Percentiles rank a stretch among this genome's conserved stretches.
Conservation (phyloP, 1,140 invertebrate species). For the Trigoniulus corallinus region DNA sequence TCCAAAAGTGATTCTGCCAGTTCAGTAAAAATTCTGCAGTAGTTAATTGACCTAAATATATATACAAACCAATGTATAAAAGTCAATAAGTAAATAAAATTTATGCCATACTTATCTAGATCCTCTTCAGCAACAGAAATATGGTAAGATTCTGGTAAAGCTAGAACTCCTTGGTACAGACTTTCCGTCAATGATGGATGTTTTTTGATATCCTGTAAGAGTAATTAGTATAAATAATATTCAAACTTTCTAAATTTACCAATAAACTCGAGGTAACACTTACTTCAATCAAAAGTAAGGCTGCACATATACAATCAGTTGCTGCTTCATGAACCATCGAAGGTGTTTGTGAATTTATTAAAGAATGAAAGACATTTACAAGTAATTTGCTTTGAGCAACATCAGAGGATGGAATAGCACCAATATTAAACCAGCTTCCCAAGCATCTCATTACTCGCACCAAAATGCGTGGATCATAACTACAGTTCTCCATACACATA, state of each 20-base stretch:
- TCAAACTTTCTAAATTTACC: conserved; percentile 35
- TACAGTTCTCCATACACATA: conserved; percentile 19
- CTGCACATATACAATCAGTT: conserved; percentile 74
- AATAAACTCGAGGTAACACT: not conserved
- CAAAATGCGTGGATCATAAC: conserved; percentile 19
- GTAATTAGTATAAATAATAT: too few relatives aligned
- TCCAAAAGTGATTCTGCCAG: conserved; percentile 77
- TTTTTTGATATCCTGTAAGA: conserved; percentile 54
- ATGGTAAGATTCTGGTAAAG: conserved; percentile 73
- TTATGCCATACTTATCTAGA: conserved; percentile 43
- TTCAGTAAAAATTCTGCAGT: conserved; percentile 88
- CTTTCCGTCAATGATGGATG: conserved; percentile 49
- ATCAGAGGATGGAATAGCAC: conserved; percentile 23
- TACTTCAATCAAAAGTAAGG: conserved; percentile 54
- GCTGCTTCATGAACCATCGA: conserved; percentile 71
- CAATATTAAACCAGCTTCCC: conserved; percentile 30
- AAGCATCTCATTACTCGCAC: conserved; percentile 26
- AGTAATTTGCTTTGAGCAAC: conserved; percentile 24
- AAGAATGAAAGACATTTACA: conserved; percentile 24
- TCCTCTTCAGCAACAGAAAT: conserved; percentile 83
- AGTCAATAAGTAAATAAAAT: conserved; percentile 4
- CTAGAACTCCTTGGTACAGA: conserved; percentile 62
- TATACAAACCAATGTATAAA: conserved; percentile 16
- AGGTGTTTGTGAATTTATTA: conserved; percentile 33
- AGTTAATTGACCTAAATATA: conserved; percentile 58